Evolutionary conservation across 2,113 vertebrate species (phyloP).

Genomic region (Cyanistes caeruleus): DNA sequence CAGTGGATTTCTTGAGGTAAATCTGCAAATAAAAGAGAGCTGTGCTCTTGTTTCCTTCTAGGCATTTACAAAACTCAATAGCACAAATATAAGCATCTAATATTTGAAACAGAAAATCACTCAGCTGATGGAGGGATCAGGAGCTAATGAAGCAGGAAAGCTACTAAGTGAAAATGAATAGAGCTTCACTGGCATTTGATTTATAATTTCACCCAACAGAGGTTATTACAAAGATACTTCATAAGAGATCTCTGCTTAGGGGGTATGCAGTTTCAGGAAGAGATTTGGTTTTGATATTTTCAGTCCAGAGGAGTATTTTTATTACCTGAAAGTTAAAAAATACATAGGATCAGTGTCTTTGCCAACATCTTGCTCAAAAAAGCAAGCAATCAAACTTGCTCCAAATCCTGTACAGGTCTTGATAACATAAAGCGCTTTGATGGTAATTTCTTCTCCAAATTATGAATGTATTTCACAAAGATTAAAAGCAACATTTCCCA

Average conservation of each 20-base stretch:
- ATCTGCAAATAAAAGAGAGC: constrained; percentile 38
- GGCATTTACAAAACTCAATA: constrained; percentile 12
- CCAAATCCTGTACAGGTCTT: neutral
- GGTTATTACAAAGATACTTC: constrained; percentile 3
- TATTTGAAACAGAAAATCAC: constrained; percentile 48
- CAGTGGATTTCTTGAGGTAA: constrained; percentile 36
- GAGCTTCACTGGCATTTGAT: constrained; percentile 25
- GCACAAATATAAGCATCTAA: neutral
- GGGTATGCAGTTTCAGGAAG: constrained; percentile 20
- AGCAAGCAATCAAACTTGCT: neutral
- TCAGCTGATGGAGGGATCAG: neutral
- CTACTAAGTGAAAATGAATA: constrained; percentile 17
- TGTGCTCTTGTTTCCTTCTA: constrained; percentile 9
- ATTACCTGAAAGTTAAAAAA: neutral
- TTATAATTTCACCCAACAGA: constrained; percentile 28
- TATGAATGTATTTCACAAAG: neutral
- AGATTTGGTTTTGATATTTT: constrained; percentile 33
- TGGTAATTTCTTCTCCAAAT: neutral
- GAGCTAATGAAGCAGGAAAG: constrained; percentile 37
- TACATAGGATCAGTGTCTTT: neutral
- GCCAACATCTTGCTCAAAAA: neutral
- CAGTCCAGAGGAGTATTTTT: neutral
- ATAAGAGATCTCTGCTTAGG: constrained; percentile 1
- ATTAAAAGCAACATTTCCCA: neutral
- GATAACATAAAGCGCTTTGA: neutral